phyloP scores from a whole-genome alignment of 2,888 invertebrate genomes.

The Ganaspis brasiliensis region DNA sequence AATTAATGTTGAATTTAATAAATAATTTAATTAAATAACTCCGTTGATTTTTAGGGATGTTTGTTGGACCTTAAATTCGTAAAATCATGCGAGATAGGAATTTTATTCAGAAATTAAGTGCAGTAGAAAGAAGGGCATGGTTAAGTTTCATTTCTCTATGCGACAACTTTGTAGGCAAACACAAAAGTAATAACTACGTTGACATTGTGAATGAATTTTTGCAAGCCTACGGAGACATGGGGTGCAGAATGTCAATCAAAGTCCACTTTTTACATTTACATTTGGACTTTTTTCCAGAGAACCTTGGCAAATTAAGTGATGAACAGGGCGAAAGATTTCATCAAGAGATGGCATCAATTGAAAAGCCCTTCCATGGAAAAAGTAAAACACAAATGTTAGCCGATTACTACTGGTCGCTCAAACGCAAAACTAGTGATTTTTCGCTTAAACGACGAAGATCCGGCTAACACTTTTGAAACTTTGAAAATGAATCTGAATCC shows the following conservation, averaged over 20 bases:
- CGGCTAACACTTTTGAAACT: neutral
- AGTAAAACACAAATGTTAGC: slow-evolving; percentile 3
- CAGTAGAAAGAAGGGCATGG: slow-evolving; percentile 7
- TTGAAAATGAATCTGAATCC: no score
- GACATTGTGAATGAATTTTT: slow-evolving; percentile 13
- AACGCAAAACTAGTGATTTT: slow-evolving; percentile 1
- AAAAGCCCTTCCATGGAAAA: slow-evolving; percentile 8
- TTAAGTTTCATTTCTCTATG: slow-evolving; percentile 18
- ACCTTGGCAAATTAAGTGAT: neutral
- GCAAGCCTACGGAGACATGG: neutral
- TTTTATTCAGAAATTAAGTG: neutral
- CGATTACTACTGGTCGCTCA: slow-evolving; percentile 21
- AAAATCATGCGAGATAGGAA: slow-evolving; percentile 1
- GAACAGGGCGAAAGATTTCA: neutral
- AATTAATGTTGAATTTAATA: neutral
- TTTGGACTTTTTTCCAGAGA: neutral
- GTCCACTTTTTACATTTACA: slow-evolving; percentile 34
- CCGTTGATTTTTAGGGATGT: neutral
- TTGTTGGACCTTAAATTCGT: slow-evolving; percentile 9
- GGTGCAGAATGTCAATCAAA: neutral
- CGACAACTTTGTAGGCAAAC: slow-evolving; percentile 23
- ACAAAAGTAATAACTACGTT: slow-evolving; percentile 1
- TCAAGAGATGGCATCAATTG: no score
- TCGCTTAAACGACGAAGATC: slow-evolving; percentile 10
- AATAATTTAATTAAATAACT: neutral